These are phyloP conservation scores for Drosophila putrida DNA, from an alignment of 2,888 invertebrate species.

Conservation along the genomic window DNA sequence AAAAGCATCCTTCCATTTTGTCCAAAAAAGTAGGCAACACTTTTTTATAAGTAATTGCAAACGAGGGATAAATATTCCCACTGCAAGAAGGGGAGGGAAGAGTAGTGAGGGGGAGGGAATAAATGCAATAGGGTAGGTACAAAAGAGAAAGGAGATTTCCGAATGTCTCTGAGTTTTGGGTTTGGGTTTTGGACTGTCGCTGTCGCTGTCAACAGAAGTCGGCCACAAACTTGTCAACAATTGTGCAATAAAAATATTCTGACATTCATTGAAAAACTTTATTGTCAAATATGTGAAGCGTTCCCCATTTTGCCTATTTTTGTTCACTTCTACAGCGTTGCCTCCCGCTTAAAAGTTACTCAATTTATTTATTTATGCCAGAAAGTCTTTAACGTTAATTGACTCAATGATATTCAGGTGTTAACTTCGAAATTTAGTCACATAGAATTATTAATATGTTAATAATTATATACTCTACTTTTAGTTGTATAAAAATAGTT, in stretches of 20 bases:
- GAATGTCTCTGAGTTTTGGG: conserved; percentile 11
- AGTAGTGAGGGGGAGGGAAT: neutral
- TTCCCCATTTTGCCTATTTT: neutral
- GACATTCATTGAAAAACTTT: conserved; percentile 6
- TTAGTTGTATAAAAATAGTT: too few relatives aligned
- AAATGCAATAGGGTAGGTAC: too few relatives aligned
- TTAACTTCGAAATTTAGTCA: too few relatives aligned
- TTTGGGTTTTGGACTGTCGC: neutral
- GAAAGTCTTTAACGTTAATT: too few relatives aligned
- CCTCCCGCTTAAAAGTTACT: neutral
- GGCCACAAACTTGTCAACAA: conserved; percentile 32
- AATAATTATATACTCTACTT: too few relatives aligned
- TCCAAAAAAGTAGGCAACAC: conserved; percentile 64
- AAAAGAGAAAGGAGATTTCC: neutral
- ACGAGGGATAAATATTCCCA: conserved; percentile 37
- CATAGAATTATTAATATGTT: too few relatives aligned
- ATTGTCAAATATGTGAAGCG: neutral
- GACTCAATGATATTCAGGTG: too few relatives aligned
- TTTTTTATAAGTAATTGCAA: conserved; percentile 68
- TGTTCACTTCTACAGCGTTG: neutral
- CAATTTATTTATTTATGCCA: too few relatives aligned
- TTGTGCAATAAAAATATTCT: conserved; percentile 22
- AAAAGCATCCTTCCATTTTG: conserved; percentile 28
- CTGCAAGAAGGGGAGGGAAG: neutral
- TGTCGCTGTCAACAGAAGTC: conserved; percentile 3